Conservation (phyloP, 2,888 invertebrate genomes). For the Conomelus anceps region DNA sequence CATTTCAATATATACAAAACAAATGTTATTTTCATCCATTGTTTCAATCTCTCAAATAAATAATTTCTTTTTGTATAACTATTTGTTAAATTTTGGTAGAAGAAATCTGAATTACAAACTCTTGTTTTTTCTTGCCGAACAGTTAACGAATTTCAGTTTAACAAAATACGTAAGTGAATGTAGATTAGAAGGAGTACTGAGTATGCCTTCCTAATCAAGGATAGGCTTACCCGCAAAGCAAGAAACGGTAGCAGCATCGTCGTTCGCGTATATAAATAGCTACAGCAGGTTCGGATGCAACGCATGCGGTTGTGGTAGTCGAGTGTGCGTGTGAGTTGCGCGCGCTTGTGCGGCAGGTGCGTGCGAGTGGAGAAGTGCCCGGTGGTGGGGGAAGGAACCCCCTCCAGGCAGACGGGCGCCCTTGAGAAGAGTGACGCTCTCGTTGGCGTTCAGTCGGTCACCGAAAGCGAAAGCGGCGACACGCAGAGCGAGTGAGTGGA, state of each 20-base stretch:
- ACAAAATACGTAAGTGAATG: neutral
- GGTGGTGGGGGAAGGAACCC: neutral
- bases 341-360: neutral
- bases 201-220: neutral
- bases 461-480: constrained; percentile 34
- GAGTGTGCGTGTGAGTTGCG: neutral
- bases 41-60: no score
- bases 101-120: no score
- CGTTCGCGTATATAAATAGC: neutral
- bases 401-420: constrained; percentile 22
- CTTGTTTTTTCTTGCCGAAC: no score
- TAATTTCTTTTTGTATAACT: no score
- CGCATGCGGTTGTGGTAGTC: neutral
- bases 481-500: constrained; percentile 36
- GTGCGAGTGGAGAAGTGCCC: constrained; percentile 1
- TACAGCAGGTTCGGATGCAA: neutral
- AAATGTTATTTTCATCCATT: no score
- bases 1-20: no score
- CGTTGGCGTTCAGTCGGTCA: constrained; percentile 42
- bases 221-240: neutral
- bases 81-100: no score
- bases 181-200: neutral
- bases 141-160: no score
- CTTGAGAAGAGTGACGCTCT: constrained; percentile 40
- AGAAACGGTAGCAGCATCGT: neutral